Percentiles rank a stretch among this genome's conserved stretches.
phyloP scores from a whole-genome alignment of 2,113 vertebrate genomes.

The Seriola dumerili region DNA sequence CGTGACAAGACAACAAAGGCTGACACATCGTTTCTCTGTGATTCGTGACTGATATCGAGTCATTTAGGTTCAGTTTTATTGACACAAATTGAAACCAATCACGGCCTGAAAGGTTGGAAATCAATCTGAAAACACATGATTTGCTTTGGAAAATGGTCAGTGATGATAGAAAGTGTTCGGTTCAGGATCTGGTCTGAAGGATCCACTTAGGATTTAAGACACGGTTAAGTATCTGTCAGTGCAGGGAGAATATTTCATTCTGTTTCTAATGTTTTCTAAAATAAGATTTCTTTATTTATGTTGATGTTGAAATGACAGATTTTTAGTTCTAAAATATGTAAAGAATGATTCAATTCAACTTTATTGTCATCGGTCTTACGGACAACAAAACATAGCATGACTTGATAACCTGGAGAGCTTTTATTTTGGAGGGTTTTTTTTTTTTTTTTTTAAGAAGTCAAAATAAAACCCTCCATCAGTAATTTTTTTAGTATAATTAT shows the following conservation, averaged over 20 bases:
- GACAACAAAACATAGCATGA: too few species aligned
- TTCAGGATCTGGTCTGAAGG: neutral
- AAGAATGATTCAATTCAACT: neutral
- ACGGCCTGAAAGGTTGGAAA: neutral
- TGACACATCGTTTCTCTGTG: neutral
- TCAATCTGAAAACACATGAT: neutral
- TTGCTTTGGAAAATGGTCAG: neutral
- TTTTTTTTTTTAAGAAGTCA: too few species aligned
- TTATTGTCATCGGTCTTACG: neutral
- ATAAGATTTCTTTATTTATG: too few species aligned
- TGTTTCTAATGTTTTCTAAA: too few species aligned
- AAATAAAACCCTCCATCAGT: too few species aligned
- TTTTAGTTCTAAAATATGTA: neutral
- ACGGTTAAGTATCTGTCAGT: too few species aligned
- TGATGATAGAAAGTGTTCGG: neutral
- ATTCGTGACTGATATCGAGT: neutral
- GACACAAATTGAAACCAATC: neutral
- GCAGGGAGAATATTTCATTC: too few species aligned
- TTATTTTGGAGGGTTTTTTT: too few species aligned
- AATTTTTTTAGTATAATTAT: too few species aligned
- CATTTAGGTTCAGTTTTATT: neutral
- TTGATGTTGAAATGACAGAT: too few species aligned
- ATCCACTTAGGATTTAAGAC: too few species aligned
- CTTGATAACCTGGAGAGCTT: too few species aligned
- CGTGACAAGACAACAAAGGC: neutral